These are phyloP conservation scores for Volucella zonaria DNA, from an alignment of 2,888 invertebrate genomes.

Conservation along the genomic window DNA sequence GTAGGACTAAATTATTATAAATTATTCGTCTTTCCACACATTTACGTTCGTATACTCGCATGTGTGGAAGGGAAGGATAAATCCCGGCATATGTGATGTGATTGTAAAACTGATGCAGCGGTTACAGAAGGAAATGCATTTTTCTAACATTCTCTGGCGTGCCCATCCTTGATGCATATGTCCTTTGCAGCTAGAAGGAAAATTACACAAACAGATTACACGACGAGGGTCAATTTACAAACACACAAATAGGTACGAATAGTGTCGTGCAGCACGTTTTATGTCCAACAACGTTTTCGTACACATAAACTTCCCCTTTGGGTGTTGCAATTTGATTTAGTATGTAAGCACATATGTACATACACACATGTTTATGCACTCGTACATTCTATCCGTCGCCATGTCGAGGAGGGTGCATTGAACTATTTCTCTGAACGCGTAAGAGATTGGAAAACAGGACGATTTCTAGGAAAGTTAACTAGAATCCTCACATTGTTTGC, in stretches of 20 bases:
- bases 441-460: constrained; percentile 16
- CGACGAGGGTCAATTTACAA: constrained; percentile 45
- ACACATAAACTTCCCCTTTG: constrained; percentile 24
- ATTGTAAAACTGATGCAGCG: constrained; percentile 27
- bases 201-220: constrained; percentile 32
- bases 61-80: constrained; percentile 9
- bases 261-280: background rate
- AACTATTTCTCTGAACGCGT: constrained; percentile 34
- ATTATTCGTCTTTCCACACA: background rate
- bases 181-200: constrained; percentile 26
- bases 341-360: no score
- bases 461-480: background rate
- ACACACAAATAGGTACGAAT: constrained; percentile 8
- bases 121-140: constrained; percentile 41
- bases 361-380: no score
- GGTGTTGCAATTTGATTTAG: constrained; percentile 53
- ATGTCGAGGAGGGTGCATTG: constrained; percentile 43
- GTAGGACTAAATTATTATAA: no score
- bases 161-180: constrained; percentile 40
- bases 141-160: background rate
- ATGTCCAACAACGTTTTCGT: constrained; percentile 26
- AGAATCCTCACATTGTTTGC: constrained; percentile 40
- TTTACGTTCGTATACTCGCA: constrained; percentile 9
- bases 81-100: constrained; percentile 56
- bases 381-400: background rate